These are phyloP conservation scores for Oopsacas minuta DNA, from an alignment of 37 sponge, comb jelly and placozoan genomes.

Conservation along the genomic window DNA sequence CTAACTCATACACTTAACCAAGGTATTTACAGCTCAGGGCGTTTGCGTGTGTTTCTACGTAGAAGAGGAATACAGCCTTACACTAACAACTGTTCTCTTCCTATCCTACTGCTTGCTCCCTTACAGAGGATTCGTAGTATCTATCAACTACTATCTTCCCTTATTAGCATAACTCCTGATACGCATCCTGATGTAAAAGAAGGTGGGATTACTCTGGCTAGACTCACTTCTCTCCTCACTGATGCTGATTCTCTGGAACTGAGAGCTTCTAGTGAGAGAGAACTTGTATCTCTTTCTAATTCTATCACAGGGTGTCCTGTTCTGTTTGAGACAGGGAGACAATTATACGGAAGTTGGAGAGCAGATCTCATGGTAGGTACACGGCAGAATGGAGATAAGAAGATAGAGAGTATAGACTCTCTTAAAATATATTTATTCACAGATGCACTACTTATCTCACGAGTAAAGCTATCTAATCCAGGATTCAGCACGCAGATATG, in stretches of 20 bases:
- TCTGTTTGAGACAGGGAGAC: neutral
- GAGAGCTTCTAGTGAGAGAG: neutral
- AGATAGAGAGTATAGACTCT: neutral
- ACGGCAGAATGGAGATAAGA: neutral
- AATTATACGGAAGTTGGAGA: neutral
- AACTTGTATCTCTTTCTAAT: neutral
- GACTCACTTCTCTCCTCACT: neutral
- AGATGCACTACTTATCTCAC: neutral
- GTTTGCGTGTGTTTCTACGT: slow-evolving; percentile 2
- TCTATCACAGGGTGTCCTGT: neutral
- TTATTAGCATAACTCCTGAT: neutral
- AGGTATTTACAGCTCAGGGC: neutral
- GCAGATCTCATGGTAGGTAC: neutral
- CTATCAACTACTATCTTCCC: neutral
- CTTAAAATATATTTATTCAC: neutral
- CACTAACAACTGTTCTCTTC: neutral
- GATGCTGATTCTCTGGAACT: neutral
- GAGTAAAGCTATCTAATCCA: neutral
- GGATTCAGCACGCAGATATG: neutral
- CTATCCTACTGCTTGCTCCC: neutral
- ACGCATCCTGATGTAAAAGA: neutral
- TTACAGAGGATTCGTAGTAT: neutral
- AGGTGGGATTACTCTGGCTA: neutral
- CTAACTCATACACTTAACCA: neutral
- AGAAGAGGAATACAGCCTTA: neutral